Evolutionary conservation across 2,113 vertebrate genomes (phyloP), one percentile per base, ranked within the genome.

Genomic region (Hyla sarda): DNA sequence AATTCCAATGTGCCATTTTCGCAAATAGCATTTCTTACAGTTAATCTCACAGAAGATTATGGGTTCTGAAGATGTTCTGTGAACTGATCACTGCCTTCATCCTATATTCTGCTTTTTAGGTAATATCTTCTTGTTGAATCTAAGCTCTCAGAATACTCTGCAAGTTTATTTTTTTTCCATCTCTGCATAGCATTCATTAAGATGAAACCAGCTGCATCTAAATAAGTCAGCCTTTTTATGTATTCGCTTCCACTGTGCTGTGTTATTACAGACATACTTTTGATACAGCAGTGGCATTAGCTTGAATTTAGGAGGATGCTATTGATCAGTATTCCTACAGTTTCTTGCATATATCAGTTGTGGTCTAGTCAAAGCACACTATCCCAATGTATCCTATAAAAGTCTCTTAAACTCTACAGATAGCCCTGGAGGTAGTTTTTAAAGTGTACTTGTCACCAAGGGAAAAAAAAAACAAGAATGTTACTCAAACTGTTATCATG

Each of bases 1-100:
- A 72, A 76, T 88, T 82, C 52, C 72, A 45, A 69, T 60, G 65
- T 87, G 71, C 52, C 83, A 72, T 65, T 87, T 87, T 82, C 82
- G 75, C 60, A 88, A 87, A 82, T 65, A 82, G 52, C 60, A 72
- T 81, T 87, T 71, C 82, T 82, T 78, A 84, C 41, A 87, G 72
- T 74, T 85, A 82, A 88, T 88, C 87, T 88, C 41, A 72, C 19
- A 41, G 79, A 88, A 85, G 69, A 85, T 85, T 88, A 82, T 71
- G 75, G 88, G 88, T 84, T 85, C 80, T 72, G 23, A 83, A 81
- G 52, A 81, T 76, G 47, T 81, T 37, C 76, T 81, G 30, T 50
- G 85, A 58, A 52, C 50, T 87, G 77, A 82, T 72, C 48, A 77
- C 28, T 75, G 58, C 77, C 80, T 75, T 52, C 48, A 67, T 62